phyloP scores from a whole-genome alignment of 2,797 vertebrate species.

The Glossophaga mutica region DNA sequence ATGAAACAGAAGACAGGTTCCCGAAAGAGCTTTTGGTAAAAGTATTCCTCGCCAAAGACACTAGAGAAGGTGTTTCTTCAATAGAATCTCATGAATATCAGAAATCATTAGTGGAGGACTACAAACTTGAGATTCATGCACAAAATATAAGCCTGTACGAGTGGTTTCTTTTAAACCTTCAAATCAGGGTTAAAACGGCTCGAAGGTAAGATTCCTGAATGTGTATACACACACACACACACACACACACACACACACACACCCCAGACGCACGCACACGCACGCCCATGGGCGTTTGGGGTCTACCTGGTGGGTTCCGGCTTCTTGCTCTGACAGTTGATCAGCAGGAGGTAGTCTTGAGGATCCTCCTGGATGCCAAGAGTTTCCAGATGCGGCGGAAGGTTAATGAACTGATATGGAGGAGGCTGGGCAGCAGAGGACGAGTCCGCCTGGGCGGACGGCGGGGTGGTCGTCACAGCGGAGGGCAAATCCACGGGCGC shows the following conservation, averaged over 20 bases:
- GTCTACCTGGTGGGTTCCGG: constrained; percentile 93
- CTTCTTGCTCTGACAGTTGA: constrained; percentile 99
- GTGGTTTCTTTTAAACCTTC: neutral
- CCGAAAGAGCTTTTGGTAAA: neutral
- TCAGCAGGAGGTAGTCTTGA: constrained; percentile 97
- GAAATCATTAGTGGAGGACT: neutral
- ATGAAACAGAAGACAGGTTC: neutral
- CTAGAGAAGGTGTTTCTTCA: neutral
- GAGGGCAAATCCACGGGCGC: constrained; percentile 88
- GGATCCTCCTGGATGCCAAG: constrained; percentile 94
- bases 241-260: neutral
- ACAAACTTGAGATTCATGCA: neutral
- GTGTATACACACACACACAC: fast-evolving
- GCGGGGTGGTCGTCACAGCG: constrained; percentile 79
- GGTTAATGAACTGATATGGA: constrained; percentile 94
- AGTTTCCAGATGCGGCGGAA: constrained; percentile 89
- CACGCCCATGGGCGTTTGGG: fast-evolving
- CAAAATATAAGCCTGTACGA: neutral
- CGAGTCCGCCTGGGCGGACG: constrained; percentile 82
- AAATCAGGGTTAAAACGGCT: neutral
- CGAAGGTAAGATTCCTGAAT: neutral
- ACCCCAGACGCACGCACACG: fast-evolving
- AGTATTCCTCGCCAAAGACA: neutral
- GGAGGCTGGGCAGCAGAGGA: constrained; percentile 86
- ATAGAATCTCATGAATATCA: neutral